Percentiles rank a stretch among this genome's conserved stretches.
Conservation (phyloP, 2,888 invertebrate species). For the Neria commutata region DNA sequence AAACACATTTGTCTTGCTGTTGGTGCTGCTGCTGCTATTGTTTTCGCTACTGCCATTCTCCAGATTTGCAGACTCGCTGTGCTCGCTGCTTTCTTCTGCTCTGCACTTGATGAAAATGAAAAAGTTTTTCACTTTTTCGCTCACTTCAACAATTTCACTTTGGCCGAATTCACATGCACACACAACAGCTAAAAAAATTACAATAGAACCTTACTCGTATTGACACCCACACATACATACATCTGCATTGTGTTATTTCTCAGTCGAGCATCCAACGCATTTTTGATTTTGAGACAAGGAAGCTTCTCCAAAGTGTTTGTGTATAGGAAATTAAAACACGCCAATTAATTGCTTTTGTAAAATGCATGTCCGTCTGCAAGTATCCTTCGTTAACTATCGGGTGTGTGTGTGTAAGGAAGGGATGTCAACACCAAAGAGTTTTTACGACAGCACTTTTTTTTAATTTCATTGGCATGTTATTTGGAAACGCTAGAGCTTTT, state of each 20-base stretch:
- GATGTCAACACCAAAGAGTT: too few species aligned
- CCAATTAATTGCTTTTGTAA: background rate
- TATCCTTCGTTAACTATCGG: too few species aligned
- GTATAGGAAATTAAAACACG: constrained; percentile 1
- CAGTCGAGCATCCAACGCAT: background rate
- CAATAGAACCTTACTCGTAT: background rate
- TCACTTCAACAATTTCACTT: constrained; percentile 1
- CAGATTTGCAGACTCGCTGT: too few species aligned
- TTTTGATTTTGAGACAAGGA: background rate
- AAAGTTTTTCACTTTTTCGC: constrained; percentile 3
- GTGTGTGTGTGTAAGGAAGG: too few species aligned
- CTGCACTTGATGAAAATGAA: background rate
- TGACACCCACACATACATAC: background rate
- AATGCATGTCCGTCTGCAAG: background rate
- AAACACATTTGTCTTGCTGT: background rate
- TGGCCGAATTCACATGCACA: background rate
- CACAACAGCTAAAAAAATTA: background rate
- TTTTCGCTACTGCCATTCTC: too few species aligned
- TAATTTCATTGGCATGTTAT: too few species aligned
- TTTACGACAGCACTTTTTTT: too few species aligned
- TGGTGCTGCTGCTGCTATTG: background rate
- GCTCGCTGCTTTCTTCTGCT: background rate
- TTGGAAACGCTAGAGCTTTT: too few species aligned
- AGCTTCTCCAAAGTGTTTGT: background rate
- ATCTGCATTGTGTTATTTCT: background rate